Percentiles rank a stretch among this genome's conserved stretches.
These are phyloP conservation scores for Scolopax rusticola DNA, from an alignment of 2,797 vertebrate species.

Conservation along the genomic window DNA sequence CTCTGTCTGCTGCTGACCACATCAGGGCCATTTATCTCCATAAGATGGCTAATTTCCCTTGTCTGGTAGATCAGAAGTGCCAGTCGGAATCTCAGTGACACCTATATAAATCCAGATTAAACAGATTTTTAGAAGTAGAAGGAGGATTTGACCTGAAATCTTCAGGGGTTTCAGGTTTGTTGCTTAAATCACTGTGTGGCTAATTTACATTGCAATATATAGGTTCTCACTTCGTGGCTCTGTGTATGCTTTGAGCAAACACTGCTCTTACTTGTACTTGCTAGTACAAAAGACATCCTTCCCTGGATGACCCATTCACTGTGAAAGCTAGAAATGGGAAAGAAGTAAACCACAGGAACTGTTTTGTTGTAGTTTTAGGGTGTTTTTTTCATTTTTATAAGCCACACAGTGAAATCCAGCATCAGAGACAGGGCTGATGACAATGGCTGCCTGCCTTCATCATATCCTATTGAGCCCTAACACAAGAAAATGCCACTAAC, in stretches of 20 bases:
- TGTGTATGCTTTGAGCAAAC: not conserved
- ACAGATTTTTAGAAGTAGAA: not conserved
- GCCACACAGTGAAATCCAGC: not conserved
- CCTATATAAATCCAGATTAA: conserved; percentile 36
- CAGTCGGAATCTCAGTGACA: not conserved
- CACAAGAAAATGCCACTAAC: not conserved
- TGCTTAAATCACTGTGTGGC: conserved; percentile 15
- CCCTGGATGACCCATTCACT: not conserved
- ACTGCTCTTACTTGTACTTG: not conserved
- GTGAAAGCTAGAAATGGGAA: not conserved
- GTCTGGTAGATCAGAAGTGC: conserved; percentile 6
- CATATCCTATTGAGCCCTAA: not conserved
- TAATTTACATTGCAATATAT: not conserved
- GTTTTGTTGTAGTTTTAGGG: not conserved
- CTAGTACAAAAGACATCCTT: not conserved
- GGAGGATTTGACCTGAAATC: conserved; percentile 23
- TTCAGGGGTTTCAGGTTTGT: conserved; percentile 20
- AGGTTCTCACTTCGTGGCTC: not conserved
- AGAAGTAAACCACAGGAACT: not conserved
- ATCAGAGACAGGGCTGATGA: not conserved
- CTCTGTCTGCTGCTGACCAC: conserved; percentile 10
- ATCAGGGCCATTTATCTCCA: conserved; percentile 2
- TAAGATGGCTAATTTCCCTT: not conserved
- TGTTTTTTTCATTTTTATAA: not conserved
- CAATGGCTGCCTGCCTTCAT: not conserved